Percentiles rank a stretch among this genome's conserved stretches.
Conservation (phyloP, 2,888 invertebrate species). For the Andrena bicolor region DNA sequence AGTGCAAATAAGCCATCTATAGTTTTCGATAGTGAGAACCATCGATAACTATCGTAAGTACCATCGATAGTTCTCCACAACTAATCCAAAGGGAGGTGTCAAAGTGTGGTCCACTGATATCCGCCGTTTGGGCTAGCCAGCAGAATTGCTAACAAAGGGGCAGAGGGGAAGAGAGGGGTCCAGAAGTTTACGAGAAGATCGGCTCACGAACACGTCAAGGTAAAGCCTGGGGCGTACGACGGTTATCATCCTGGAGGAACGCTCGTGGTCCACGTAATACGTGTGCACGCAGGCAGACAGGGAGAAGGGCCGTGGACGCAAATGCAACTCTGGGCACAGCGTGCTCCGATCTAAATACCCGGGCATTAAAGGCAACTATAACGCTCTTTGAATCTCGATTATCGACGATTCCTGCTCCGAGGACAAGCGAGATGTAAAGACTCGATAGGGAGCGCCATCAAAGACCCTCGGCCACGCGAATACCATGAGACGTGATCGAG, state of each 20-base stretch:
- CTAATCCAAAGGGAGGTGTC: not conserved
- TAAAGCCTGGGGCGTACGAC: conserved; percentile 66
- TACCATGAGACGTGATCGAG: not conserved
- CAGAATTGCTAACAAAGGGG: conserved; percentile 14
- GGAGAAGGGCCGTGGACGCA: conserved; percentile 32
- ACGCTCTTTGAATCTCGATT: conserved; percentile 70
- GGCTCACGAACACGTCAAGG: conserved; percentile 78
- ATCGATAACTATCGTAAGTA: too few relatives aligned
- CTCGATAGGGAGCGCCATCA: conserved; percentile 35
- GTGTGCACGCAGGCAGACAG: conserved; percentile 21
- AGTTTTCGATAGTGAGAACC: too few relatives aligned
- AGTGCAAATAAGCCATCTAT: too few relatives aligned
- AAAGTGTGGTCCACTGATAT: conserved; percentile 11
- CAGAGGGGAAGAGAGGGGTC: conserved; percentile 43
- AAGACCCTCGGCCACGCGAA: not conserved
- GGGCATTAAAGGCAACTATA: conserved; percentile 69
- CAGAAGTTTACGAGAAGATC: conserved; percentile 77
- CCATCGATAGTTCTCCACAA: too few relatives aligned
- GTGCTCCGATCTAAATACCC: conserved; percentile 63
- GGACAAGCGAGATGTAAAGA: conserved; percentile 49
- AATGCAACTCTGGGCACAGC: conserved; percentile 31
- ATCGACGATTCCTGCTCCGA: conserved; percentile 58
- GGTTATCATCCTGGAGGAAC: conserved; percentile 60
- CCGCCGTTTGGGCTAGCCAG: conserved; percentile 1
- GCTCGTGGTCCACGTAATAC: conserved; percentile 26